These are phyloP conservation scores for Marisa cornuarietis DNA, from an alignment of 1,140 invertebrate species.

Conservation along the genomic window DNA sequence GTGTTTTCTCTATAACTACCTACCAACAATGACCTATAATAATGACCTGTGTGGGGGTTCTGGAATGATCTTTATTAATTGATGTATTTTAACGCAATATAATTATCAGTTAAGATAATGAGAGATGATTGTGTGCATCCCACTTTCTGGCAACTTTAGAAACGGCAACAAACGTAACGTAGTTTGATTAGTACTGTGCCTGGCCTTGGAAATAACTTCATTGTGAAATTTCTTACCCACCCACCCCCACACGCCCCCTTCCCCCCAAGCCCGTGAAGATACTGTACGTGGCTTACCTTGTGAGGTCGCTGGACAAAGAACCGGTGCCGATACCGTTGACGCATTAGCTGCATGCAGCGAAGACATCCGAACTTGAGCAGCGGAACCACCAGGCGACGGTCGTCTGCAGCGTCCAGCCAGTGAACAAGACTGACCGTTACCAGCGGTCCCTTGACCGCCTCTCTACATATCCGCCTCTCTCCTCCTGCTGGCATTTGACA, in stretches of 20 bases:
- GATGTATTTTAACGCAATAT: neutral
- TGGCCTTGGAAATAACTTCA: too few relatives aligned
- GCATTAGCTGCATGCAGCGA: slow-evolving; percentile 30
- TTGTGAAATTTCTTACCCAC: too few relatives aligned
- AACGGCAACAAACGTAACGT: neutral
- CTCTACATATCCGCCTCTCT: too few relatives aligned
- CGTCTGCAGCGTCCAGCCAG: neutral
- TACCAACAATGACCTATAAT: neutral
- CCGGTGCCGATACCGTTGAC: slow-evolving; percentile 7
- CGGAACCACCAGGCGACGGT: slow-evolving; percentile 18
- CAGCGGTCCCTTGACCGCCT: too few relatives aligned
- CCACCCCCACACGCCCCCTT: too few relatives aligned
- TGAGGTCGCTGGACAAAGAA: neutral
- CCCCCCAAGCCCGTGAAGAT: neutral
- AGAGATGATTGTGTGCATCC: neutral
- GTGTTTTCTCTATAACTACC: neutral
- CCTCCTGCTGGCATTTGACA: too few relatives aligned
- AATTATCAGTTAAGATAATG: neutral
- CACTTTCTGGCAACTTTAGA: neutral
- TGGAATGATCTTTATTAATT: neutral
- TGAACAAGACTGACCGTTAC: too few relatives aligned
- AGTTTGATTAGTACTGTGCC: neutral
- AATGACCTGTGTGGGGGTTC: neutral
- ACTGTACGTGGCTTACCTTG: neutral
- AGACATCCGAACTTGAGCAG: slow-evolving; percentile 28